These are phyloP conservation scores for Triops longicaudatus DNA, from an alignment of 1,140 invertebrate species.

Conservation along the genomic window DNA sequence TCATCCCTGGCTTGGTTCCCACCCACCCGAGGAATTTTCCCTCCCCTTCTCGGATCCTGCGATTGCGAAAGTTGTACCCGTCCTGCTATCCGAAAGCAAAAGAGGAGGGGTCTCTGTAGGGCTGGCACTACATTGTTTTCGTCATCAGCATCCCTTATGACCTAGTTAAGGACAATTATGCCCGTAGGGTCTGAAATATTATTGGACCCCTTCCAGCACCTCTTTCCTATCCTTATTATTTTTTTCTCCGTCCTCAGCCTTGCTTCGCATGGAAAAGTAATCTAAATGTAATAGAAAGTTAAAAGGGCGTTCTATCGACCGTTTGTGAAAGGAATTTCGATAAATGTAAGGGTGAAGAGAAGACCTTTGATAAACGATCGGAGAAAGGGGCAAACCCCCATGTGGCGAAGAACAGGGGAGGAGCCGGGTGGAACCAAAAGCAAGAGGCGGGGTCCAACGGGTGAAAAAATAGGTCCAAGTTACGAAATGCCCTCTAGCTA, in stretches of 20 bases:
- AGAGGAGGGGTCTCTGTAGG: not conserved
- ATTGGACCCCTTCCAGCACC: not conserved
- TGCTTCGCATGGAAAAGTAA: not conserved
- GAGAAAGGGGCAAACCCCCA: not conserved
- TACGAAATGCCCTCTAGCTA: slow-evolving; percentile 1
- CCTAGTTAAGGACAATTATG: not conserved
- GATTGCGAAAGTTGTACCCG: slow-evolving; percentile 3
- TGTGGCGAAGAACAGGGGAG: not conserved
- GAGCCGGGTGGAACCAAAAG: not conserved
- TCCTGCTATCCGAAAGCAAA: not conserved
- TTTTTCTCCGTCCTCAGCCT: not conserved
- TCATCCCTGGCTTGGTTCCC: not conserved
- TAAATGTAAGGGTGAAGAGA: not conserved
- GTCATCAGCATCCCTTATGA: not conserved
- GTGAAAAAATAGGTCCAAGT: not conserved
- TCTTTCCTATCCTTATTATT: not conserved
- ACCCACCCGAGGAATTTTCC: not conserved
- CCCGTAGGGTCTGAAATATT: not conserved
- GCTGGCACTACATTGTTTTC: not conserved
- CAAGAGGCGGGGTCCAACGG: not conserved
- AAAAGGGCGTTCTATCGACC: not conserved
- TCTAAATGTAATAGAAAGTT: not conserved
- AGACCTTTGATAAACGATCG: not conserved
- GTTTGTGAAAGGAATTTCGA: not conserved
- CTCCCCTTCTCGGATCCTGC: not conserved